phyloP scores from a whole-genome alignment of 2,888 invertebrate species.

The Melanophora roralis region DNA sequence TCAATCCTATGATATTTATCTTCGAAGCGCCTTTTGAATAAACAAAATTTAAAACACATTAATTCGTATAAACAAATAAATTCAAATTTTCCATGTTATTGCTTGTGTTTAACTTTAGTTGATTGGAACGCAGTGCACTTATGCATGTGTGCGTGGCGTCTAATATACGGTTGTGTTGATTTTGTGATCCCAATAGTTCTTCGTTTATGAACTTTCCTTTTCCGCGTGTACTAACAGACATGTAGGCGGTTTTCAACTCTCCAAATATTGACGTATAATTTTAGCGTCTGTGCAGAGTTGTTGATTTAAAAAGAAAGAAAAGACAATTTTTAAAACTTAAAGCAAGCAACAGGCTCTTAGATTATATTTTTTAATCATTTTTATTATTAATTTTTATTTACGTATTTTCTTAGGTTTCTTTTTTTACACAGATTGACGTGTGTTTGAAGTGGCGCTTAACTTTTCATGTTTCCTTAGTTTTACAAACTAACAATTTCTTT shows the following conservation, averaged over 20 bases:
- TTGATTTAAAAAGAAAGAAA: too few species aligned
- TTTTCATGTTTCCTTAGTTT: conserved; percentile 31
- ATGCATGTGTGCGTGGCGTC: conserved; percentile 27
- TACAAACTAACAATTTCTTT: background rate
- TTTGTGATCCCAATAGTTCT: conserved; percentile 9
- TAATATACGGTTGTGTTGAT: conserved; percentile 23
- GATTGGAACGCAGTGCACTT: background rate
- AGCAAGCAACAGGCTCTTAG: conserved; percentile 9
- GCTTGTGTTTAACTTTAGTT: background rate
- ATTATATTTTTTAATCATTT: background rate
- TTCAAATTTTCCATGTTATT: background rate
- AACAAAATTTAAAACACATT: background rate
- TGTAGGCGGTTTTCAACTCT: conserved; percentile 48
- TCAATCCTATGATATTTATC: conserved; percentile 3
- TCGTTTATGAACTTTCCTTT: conserved; percentile 44
- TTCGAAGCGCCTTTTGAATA: background rate
- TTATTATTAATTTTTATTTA: conserved; percentile 34
- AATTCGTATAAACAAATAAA: background rate
- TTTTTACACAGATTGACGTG: conserved; percentile 22
- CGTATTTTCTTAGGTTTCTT: conserved; percentile 21
- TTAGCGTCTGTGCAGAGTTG: too few species aligned
- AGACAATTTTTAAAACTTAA: background rate
- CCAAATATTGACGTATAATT: conserved; percentile 32
- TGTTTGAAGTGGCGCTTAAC: conserved; percentile 61
- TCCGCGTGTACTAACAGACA: conserved; percentile 36